phyloP scores from a whole-genome alignment of 2,797 vertebrate genomes.

The Phyllotis vaccarum region DNA sequence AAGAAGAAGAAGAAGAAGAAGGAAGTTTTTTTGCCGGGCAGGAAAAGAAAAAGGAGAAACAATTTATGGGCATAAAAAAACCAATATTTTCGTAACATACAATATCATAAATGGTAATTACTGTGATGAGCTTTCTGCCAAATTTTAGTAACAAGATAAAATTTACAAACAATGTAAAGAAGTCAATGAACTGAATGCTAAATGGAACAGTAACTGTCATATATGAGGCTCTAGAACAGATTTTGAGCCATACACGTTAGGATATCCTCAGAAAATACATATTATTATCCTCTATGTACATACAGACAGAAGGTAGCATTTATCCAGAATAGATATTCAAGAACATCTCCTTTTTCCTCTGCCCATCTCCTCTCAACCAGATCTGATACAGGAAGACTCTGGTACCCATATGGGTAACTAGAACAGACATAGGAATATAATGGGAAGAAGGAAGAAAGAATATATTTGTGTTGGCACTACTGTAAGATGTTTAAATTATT shows the following conservation, averaged over 20 bases:
- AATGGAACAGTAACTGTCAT: neutral
- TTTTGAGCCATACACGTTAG: neutral
- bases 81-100: neutral
- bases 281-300: neutral
- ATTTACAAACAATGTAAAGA: constrained; percentile 57
- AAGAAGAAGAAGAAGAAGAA: constrained; percentile 10
- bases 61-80: constrained; percentile 2
- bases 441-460: neutral
- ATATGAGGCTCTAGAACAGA: neutral
- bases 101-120: neutral
- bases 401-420: neutral
- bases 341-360: constrained; percentile 21
- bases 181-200: constrained; percentile 7
- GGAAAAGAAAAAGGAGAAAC: constrained; percentile 38
- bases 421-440: neutral
- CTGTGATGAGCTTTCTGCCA: neutral
- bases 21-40: neutral
- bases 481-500: constrained; percentile 5
- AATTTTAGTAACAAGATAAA: constrained; percentile 58
- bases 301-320: neutral
- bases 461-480: neutral
- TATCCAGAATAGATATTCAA: constrained; percentile 29
- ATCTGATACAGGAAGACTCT: constrained; percentile 18
- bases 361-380: neutral
- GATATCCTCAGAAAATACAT: neutral